Percentiles rank a stretch among this genome's conserved stretches.
phyloP scores from a whole-genome alignment of 1,140 invertebrate genomes.

The Drosophila rhopaloa region DNA sequence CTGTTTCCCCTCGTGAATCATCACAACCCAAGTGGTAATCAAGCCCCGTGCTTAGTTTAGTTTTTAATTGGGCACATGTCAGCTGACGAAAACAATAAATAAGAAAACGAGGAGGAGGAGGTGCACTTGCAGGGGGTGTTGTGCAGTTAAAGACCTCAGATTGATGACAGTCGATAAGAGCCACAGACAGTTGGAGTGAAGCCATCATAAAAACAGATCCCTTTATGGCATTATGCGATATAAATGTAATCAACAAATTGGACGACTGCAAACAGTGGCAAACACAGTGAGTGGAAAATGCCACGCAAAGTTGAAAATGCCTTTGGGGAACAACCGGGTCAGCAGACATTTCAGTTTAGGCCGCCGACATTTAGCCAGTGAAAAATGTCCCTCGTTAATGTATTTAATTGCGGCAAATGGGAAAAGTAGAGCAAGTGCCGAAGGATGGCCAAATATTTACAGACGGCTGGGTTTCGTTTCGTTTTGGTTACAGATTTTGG shows the following conservation, averaged over 20 bases:
- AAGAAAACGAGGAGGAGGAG: not conserved
- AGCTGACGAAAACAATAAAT: conserved; percentile 34
- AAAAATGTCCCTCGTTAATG: conserved; percentile 52
- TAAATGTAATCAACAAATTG: conserved; percentile 49
- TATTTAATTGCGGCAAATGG: conserved; percentile 50
- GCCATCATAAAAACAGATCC: conserved; percentile 42
- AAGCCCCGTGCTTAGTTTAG: conserved; percentile 26
- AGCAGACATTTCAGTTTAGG: conserved; percentile 69
- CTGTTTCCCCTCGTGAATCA: conserved; percentile 8
- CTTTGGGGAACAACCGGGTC: conserved; percentile 74
- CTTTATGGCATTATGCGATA: conserved; percentile 52
- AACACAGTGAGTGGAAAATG: conserved; percentile 4
- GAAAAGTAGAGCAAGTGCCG: conserved; percentile 45
- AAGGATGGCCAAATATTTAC: conserved; percentile 63
- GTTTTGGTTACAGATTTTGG: conserved; percentile 35
- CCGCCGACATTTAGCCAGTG: conserved; percentile 47
- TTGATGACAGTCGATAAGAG: conserved; percentile 50
- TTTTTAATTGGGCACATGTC: conserved; percentile 57
- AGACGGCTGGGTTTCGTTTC: conserved; percentile 46
- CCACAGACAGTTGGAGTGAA: conserved; percentile 41
- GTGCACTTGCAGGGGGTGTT: conserved; percentile 18
- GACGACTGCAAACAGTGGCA: conserved; percentile 21
- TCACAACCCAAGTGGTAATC: conserved; percentile 14
- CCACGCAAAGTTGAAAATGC: conserved; percentile 22
- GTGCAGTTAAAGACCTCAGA: conserved; percentile 10